Evolutionary conservation across 2,797 vertebrate species (phyloP), one percentile per base, ranked within the genome.

Genomic region (Anas capensis): DNA sequence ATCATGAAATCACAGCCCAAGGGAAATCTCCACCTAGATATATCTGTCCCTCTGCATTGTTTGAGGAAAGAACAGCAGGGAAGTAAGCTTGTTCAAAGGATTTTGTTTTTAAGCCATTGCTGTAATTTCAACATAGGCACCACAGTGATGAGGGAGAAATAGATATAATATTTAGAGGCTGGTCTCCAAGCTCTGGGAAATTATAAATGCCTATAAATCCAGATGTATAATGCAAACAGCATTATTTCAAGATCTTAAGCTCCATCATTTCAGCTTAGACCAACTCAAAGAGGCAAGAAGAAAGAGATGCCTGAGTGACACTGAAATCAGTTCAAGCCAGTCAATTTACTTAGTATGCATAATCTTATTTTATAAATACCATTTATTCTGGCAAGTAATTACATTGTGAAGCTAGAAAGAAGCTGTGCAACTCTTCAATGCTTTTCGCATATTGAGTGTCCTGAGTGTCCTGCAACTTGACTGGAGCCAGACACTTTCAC

Each of bases 161-260:
- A 70, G 12, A 8, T 29, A n/a, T 14, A 31, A 33, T 23, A 21
- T 44, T 73, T 77, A 42, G 42, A 3, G 0, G 31, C 51, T 84
- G 49, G 11, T 10, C 62, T 72, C 68, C 54, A 84, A 81, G 29
- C 29, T 88, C 75, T 75, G 20, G 34, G 31, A 62, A 83, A 73
- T 21, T 56, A 34, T 19, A 83, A 56, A 78, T 10, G 76, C 27
- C 20, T 75, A 26, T 69, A 78, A 82, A 91, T 19, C 34, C 19
- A 46, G 66, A 87, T 84, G 92, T 77, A 40, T 70, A 90, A 85
- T 36, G 34, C 66, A 91, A 89, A 38, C 15, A 91, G 13, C 75
- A 66, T 54, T 82, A 88, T 40, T 62, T 76, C 40, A 82, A 79
- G 21, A 58, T 87, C 81, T 91, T 85, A 64, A 58, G 49, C 38